phyloP scores from a whole-genome alignment of 35 echinoderm and acorn worm species.

The Hemicentrotus pulcherrimus region DNA sequence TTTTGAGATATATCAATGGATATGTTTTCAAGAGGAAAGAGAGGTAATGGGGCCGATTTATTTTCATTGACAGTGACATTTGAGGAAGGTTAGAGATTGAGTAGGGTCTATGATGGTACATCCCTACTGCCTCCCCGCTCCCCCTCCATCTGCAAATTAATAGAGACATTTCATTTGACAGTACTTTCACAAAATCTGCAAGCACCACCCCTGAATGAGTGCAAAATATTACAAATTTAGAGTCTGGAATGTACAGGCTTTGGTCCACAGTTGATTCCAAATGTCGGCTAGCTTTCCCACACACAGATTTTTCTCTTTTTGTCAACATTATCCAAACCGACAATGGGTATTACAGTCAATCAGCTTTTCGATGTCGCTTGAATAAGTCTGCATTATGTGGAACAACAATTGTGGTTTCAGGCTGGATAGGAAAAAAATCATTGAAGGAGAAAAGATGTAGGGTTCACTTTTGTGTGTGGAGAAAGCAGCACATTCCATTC shows the following conservation, averaged over 20 bases:
- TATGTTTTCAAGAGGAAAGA: too few relatives aligned
- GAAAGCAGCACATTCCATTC: conserved; percentile 20
- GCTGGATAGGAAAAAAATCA: not conserved
- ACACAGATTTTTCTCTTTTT: not conserved
- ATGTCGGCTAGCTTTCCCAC: conserved; percentile 9
- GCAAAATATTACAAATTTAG: not conserved
- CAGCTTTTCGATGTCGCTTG: conserved; percentile 6
- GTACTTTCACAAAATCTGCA: too few relatives aligned
- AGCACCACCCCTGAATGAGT: not conserved
- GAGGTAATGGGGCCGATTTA: too few relatives aligned
- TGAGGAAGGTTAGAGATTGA: too few relatives aligned
- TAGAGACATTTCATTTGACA: too few relatives aligned
- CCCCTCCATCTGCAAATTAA: too few relatives aligned
- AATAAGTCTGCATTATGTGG: not conserved
- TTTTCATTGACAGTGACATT: too few relatives aligned
- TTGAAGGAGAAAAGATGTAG: not conserved
- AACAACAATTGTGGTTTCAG: conserved; percentile 1
- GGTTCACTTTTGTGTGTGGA: conserved; percentile 25
- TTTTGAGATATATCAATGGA: too few relatives aligned
- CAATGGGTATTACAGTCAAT: conserved; percentile 40
- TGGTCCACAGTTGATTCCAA: not conserved
- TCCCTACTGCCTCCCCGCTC: too few relatives aligned
- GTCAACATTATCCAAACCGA: conserved; percentile 16
- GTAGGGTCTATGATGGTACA: too few relatives aligned
- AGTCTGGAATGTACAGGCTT: not conserved